Evolutionary conservation across 2,797 vertebrate species (phyloP), one percentile per base, ranked within the genome.

Genomic region (Coilia nasus): DNA sequence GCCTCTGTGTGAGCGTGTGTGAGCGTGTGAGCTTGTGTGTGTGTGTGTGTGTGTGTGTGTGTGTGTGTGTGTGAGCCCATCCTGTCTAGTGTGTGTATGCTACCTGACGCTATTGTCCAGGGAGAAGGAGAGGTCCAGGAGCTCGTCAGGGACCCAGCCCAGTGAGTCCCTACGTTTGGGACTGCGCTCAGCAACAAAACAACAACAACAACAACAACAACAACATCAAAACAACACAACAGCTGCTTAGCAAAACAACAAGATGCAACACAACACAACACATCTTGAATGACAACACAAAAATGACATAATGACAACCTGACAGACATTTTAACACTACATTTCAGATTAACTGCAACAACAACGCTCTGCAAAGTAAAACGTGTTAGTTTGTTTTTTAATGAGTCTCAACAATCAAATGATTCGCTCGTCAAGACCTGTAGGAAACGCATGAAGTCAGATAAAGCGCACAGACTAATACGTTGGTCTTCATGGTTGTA

Each of bases 51-150:
- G 60, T 64, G 60, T 64, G 57, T 59, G 57, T 21, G 57, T 21
- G 19, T 59, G 14, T 19, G 57, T 19, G 57, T 59, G 57, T 59
- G 0, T 75, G 71, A 78, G 71, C 71, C 71, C 71, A 44, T 78
- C 57, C 44, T 82, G 84, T 62, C 78, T 23, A 10, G 28, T 17
- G 21, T 25, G 5, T 83, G 59, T 59, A 82, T 35, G 67, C 92
- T 95, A 95, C 96, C 95, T 96, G 85, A 11, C n/a, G 31, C 60
- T 84, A 89, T 93, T 94, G 90, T 93, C 94, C 91, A 93, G 0
- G 89, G 93, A 93, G 91, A 93, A 94, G 92, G 94, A 92, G 91
- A 95, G 89, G 92, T 95, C 94, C 88, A 95, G 91, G 87, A 95
- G 84, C 84, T 93, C 89, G 17, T 95, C 91, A 88, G 92, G 71